Base-by-base conservation (phyloP, 1,140 invertebrate species). In the Neodiprion pinetum region DNA sequence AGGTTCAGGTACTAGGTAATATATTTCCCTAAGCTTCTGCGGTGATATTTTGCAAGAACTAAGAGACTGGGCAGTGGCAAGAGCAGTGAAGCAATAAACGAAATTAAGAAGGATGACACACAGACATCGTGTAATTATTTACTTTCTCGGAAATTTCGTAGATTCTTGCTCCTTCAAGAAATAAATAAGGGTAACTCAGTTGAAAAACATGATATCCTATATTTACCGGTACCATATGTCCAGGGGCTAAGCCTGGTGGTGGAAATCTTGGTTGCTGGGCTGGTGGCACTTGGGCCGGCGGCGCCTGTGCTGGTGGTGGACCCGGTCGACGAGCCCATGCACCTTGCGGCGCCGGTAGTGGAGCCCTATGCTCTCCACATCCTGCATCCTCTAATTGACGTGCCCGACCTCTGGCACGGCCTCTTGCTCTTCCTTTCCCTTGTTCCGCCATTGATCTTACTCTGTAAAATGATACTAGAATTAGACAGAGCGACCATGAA, bases 281-380 rank as follows among this genome's bases (percentile, higher is more conserved):
- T 14, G 14, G 14, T 40, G 12, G 61, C 8, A 40, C 23, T 11
- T 68, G 70, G 12, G 67, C 9, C 40, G 14, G 14, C 47, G 9
- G 61, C 8, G 65, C 23, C 14, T 68, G 70, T 23, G n/a, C 28
- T 40, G 48, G 53, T 2, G 70, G 53, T 67, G 70, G 65, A 53
- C 71, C 71, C 9, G 71, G 67, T 48, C 74, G 71, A 28, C 67
- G 65, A 21, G 48, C 71, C 71, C 61, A 75, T 48, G 48, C 71
- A 28, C 74, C 74, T 48, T 75, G 71, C 1, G 67, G 70, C 17
- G 68, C 14, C 23, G 74, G 23, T 28, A 12, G 68, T 11, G 48
- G n/a, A 4, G 5, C 53, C 4, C 2, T 3, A 40, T 4, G 2
- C 5, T 5, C 47, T 50, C 9, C 50, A 10, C 17, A 11, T 17